These are phyloP conservation scores for Harpagoxenus sublaevis DNA, from an alignment of 2,888 invertebrate species.

Conservation along the genomic window DNA sequence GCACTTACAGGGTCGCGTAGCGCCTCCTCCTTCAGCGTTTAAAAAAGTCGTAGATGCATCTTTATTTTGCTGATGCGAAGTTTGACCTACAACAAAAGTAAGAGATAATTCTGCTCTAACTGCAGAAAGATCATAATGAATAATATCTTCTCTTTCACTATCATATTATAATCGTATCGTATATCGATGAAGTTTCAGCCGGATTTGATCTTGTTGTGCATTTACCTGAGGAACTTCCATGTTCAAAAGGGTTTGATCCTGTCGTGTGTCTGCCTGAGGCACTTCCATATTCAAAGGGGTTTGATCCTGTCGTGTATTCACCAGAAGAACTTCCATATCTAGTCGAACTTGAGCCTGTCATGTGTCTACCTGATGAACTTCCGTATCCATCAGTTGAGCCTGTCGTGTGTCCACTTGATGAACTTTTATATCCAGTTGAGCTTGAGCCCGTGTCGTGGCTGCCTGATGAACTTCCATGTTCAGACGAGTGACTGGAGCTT, in stretches of 20 bases:
- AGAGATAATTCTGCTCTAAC: not conserved
- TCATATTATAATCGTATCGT: not conserved
- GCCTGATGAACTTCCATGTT: not conserved
- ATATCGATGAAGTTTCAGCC: not conserved
- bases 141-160: not conserved
- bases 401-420: not conserved
- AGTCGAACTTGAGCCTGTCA: not conserved
- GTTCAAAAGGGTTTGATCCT: not conserved
- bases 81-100: constrained; percentile 40
- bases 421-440: not conserved
- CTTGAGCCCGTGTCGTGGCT: too few relatives aligned
- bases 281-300: not conserved
- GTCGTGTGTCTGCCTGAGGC: not conserved
- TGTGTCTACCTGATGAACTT: not conserved
- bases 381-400: not conserved
- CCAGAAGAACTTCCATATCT: constrained; percentile 3
- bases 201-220: not conserved
- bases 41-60: constrained; percentile 66
- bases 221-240: not conserved
- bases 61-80: constrained; percentile 34
- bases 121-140: not conserved
- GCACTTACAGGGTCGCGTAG: constrained; percentile 68
- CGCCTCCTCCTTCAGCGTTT: constrained; percentile 70
- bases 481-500: not conserved
- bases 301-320: not conserved